These are phyloP conservation scores for Thaumetopoea pityocampa DNA, from an alignment of 1,140 invertebrate species.

Conservation along the genomic window DNA sequence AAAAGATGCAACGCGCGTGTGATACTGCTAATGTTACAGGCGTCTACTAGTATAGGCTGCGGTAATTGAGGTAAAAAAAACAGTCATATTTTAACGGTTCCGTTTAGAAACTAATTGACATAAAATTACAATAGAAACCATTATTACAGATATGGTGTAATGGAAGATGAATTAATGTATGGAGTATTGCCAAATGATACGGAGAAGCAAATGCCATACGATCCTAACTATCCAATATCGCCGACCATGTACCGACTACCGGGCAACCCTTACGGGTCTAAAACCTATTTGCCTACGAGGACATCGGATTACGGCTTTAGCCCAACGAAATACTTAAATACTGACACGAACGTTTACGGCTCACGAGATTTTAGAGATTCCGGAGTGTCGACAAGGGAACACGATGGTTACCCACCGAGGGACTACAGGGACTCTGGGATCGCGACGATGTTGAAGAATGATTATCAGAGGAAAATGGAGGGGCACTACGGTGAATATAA, in stretches of 20 bases:
- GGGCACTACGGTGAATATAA: slow-evolving; percentile 72
- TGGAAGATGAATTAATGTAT: slow-evolving; percentile 71
- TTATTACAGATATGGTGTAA: slow-evolving; percentile 61
- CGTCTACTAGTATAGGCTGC: too few species aligned
- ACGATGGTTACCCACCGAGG: slow-evolving; percentile 77
- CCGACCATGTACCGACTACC: slow-evolving; percentile 64
- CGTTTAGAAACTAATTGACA: too few species aligned
- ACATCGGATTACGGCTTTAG: slow-evolving; percentile 71
- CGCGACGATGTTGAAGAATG: slow-evolving; percentile 69
- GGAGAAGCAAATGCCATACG: slow-evolving; percentile 71
- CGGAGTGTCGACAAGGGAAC: slow-evolving; percentile 47
- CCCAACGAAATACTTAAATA: slow-evolving; percentile 65
- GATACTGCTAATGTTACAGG: too few species aligned
- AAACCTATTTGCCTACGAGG: slow-evolving; percentile 60
- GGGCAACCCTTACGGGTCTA: slow-evolving; percentile 65
- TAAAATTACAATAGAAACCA: too few species aligned
- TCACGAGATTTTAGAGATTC: slow-evolving; percentile 58
- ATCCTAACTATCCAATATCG: slow-evolving; percentile 65
- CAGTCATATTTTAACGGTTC: too few species aligned
- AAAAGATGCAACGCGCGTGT: too few species aligned
- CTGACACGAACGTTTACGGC: slow-evolving; percentile 58
- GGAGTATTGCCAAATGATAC: slow-evolving; percentile 54
- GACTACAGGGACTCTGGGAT: slow-evolving; percentile 77
- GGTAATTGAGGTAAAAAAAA: too few species aligned
- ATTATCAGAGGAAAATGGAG: slow-evolving; percentile 73